phyloP scores from a whole-genome alignment of 2,888 invertebrate species.

The Keiferia lycopersicella region DNA sequence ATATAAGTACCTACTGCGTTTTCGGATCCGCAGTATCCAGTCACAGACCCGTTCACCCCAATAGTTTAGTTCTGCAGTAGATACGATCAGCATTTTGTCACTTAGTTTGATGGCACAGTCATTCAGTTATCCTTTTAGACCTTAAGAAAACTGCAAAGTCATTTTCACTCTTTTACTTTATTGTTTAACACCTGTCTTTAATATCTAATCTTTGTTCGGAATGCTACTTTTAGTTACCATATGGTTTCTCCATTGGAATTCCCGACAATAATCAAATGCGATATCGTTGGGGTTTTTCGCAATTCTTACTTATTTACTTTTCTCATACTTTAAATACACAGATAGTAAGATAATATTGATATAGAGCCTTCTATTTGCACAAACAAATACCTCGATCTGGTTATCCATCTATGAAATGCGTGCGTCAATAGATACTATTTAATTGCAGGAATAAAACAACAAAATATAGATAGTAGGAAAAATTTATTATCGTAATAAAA shows the following conservation, averaged over 20 bases:
- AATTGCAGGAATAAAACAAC: too few relatives aligned
- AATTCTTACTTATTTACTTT: background rate
- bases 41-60: too few relatives aligned
- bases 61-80: too few relatives aligned
- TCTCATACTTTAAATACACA: background rate
- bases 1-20: too few relatives aligned
- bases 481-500: too few relatives aligned
- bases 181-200: slow-evolving; percentile 5
- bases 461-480: too few relatives aligned
- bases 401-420: too few relatives aligned
- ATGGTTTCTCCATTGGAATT: slow-evolving; percentile 35
- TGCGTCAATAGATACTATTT: too few relatives aligned
- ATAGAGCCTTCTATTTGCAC: background rate
- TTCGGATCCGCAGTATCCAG: too few relatives aligned
- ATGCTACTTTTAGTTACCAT: slow-evolving; percentile 23
- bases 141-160: background rate
- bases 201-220: slow-evolving; percentile 23
- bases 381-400: too few relatives aligned
- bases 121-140: background rate
- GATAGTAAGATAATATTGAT: background rate
- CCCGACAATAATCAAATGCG: slow-evolving; percentile 24
- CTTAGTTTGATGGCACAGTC: background rate
- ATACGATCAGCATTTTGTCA: background rate
- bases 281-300: background rate
- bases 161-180: background rate